Evolutionary conservation across 2,888 invertebrate species (phyloP), one percentile per base, ranked within the genome.

Genomic region (Cosmia trapezina): DNA sequence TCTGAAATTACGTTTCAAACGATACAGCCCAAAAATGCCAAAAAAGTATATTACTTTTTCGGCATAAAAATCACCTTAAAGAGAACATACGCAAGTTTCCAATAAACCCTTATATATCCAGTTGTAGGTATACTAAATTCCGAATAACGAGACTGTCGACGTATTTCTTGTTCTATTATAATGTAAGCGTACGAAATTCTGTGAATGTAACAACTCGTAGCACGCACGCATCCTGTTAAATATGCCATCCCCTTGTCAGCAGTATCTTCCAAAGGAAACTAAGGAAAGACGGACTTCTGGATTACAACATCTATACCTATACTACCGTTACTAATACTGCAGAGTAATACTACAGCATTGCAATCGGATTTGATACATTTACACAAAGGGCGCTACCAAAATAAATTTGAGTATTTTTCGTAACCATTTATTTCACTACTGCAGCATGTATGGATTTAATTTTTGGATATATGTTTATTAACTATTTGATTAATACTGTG

Each of bases 181-280:
- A 33, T 45, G 33, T 33, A 41, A 11, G 53, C 41, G 11, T 53
- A 22, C 19, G 14, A 60, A 54, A 61, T 51, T 68, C 53, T 49
- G 43, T 47, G 43, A 74, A 66, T n/a, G 45, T 28, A 19, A 61
- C n/a, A 45, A 51, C 53, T 49, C n/a, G 53, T 47, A 49, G 49
- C 17, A 56, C 49, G 33, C 33, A 59, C 70, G 59, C 45, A 37
- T 45, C 49, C 45, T 76, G 56, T 49, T 70, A 51, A 51, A 76
- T 61, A 49, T 75, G 68, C 43, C 60, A 61, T 6, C 37, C 70
- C 56, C 57, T 70, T 45, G 37, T 76, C 75, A 62, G 61, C 56
- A 51, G 70, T 62, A 69, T 43, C 33, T 62, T 62, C n/a, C 43
- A 56, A 69, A 69, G n/a, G n/a, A 28, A 70, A 76, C 33, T 37